Percentiles rank a stretch among this genome's conserved stretches.
These are phyloP conservation scores for Stenchaetothrips biformis DNA, from an alignment of 2,888 invertebrate genomes.

Conservation along the genomic window DNA sequence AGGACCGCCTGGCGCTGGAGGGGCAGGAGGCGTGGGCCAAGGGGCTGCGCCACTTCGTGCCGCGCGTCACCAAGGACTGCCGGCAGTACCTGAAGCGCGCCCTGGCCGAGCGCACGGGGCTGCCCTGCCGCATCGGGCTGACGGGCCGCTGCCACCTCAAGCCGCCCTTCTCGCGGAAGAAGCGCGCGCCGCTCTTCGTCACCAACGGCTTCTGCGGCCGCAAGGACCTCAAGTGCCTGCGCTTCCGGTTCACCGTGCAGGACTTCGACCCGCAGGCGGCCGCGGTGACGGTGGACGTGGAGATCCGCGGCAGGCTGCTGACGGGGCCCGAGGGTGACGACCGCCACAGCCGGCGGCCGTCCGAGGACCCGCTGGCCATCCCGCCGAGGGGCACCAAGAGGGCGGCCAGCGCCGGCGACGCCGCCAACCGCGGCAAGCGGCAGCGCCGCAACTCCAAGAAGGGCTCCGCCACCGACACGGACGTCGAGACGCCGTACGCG, in stretches of 20 bases:
- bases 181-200: constrained; percentile 13
- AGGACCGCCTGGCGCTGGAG: background rate
- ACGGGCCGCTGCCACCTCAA: constrained; percentile 23
- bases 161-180: constrained; percentile 9
- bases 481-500: background rate
- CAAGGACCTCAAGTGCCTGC: constrained; percentile 17
- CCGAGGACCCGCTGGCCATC: background rate
- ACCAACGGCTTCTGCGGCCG: constrained; percentile 20
- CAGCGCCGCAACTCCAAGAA: background rate
- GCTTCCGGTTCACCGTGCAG: constrained; percentile 8
- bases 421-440: background rate
- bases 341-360: background rate
- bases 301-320: constrained; percentile 9
- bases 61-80: constrained; percentile 11
- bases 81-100: constrained; percentile 15
- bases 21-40: background rate
- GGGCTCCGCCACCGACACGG: background rate
- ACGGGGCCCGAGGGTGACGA: background rate
- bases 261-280: constrained; percentile 8
- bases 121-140: constrained; percentile 11
- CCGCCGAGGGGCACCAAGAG: background rate
- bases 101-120: constrained; percentile 2
- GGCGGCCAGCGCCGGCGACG: background rate
- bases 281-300: background rate
- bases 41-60: constrained; percentile 6